Conservation (phyloP, 2,113 vertebrate genomes). For the Sisor rabdophorus region DNA sequence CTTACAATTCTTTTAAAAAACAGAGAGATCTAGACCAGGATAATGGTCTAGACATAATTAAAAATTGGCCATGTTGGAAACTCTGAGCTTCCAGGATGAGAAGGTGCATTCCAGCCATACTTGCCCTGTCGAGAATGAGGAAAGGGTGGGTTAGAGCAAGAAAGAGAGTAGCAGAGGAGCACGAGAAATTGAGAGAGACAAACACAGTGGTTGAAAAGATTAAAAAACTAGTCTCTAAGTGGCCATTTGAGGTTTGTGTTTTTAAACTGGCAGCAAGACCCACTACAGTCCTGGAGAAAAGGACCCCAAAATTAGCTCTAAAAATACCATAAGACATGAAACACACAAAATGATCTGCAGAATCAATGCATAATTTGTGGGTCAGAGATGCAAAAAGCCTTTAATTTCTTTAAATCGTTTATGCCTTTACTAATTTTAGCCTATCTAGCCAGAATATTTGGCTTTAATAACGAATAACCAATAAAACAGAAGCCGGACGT, state of each 20-base stretch:
- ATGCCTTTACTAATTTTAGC: not conserved
- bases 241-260: constrained; percentile 34
- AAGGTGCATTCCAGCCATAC: constrained; percentile 48
- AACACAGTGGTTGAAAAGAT: constrained; percentile 40
- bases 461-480: not conserved
- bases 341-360: constrained; percentile 13
- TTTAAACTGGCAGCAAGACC: constrained; percentile 40
- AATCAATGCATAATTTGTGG: no score
- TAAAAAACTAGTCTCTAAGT: constrained; percentile 33
- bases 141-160: constrained; percentile 3
- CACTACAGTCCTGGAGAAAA: constrained; percentile 15
- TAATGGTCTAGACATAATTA: constrained; percentile 30
- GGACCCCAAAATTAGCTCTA: constrained; percentile 40
- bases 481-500: not conserved
- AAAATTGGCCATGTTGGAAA: constrained; percentile 9
- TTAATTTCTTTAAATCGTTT: constrained; percentile 12
- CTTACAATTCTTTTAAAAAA: not conserved
- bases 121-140: constrained; percentile 41
- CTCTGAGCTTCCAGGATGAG: constrained; percentile 22
- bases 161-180: constrained; percentile 22
- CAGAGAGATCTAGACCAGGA: not conserved
- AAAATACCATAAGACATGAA: constrained; percentile 37
- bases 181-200: not conserved
- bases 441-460: not conserved
- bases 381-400: no score